Conservation (phyloP, 2,797 vertebrate species). For the Muscicapa comitata region DNA sequence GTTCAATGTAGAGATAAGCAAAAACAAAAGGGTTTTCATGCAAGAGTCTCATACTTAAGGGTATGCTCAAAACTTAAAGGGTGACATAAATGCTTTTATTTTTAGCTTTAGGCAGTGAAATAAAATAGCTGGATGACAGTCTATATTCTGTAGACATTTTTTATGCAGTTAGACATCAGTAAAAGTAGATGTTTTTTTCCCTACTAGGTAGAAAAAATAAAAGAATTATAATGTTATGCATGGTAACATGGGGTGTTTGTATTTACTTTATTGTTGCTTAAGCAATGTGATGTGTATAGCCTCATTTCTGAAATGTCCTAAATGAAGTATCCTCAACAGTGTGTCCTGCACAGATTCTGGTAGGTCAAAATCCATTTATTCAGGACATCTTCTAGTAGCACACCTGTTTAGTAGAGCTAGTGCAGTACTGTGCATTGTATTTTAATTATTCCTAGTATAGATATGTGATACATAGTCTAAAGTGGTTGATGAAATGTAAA, state of each 20-base stretch:
- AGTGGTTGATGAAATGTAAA: neutral
- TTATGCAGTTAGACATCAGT: neutral
- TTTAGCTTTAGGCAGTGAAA: conserved; percentile 28
- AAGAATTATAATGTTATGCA: neutral
- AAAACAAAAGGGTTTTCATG: neutral
- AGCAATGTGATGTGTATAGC: neutral
- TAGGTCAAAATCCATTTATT: neutral
- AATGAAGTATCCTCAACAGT: neutral
- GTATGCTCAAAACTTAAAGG: neutral
- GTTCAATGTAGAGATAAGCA: neutral
- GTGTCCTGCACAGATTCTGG: neutral
- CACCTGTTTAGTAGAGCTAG: neutral
- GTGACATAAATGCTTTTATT: neutral
- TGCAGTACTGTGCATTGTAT: neutral
- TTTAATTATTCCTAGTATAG: neutral
- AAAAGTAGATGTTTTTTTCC: neutral
- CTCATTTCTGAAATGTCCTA: neutral
- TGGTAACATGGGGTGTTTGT: neutral
- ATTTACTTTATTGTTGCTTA: neutral
- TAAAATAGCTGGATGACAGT: neutral
- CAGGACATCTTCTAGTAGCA: neutral
- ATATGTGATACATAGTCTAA: neutral
- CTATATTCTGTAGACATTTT: neutral
- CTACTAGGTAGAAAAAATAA: neutral
- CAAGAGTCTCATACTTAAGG: neutral